These are phyloP conservation scores for Crotalus viridis DNA, from an alignment of 2,113 vertebrate species.

Conservation along the genomic window DNA sequence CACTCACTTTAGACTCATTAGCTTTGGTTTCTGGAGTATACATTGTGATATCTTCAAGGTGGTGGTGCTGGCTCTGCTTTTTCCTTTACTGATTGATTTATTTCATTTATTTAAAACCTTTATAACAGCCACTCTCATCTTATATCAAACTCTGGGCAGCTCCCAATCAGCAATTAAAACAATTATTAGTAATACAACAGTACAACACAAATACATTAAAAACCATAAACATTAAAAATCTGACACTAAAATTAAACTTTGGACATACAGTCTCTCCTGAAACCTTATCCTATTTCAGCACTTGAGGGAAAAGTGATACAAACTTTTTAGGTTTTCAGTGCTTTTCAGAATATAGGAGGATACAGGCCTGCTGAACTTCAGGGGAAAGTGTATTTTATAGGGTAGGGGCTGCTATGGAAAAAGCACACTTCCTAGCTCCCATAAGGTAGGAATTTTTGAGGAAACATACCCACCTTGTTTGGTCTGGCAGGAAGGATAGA, in stretches of 20 bases:
- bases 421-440: background rate
- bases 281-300: background rate
- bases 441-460: background rate
- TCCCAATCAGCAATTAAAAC: background rate
- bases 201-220: background rate
- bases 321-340: background rate
- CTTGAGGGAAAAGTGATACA: background rate
- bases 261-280: background rate
- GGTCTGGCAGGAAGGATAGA: background rate
- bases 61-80: background rate
- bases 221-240: background rate
- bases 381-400: background rate
- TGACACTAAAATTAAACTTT: background rate
- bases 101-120: background rate
- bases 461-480: background rate
- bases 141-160: background rate
- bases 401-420: background rate
- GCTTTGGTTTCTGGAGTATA: conserved; percentile 28
- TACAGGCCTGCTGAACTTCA: background rate
- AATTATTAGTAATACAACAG: background rate
- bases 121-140: background rate
- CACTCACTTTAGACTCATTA: conserved; percentile 34
- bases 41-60: conserved; percentile 50
- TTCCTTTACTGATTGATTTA: background rate
- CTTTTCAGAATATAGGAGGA: background rate